Evolutionary conservation across 1,140 invertebrate species (phyloP).

Genomic region (Megalopta genalis): DNA sequence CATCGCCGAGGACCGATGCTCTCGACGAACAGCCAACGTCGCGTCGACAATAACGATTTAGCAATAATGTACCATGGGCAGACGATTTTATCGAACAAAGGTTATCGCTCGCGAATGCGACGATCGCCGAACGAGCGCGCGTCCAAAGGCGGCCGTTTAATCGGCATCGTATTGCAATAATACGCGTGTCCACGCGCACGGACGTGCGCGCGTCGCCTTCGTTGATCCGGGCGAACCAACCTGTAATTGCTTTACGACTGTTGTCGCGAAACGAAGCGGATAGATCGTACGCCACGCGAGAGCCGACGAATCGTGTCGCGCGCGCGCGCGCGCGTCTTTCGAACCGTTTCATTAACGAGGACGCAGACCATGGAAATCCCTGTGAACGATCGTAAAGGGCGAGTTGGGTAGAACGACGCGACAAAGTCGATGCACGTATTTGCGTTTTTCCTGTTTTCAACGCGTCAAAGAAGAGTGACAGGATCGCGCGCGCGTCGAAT

Average conservation of each 20-base stretch:
- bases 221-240: slow-evolving; percentile 40
- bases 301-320: neutral
- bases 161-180: slow-evolving; percentile 45
- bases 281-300: no score
- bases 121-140: slow-evolving; percentile 19
- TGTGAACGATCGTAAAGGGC: no score
- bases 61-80: no score
- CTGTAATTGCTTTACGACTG: slow-evolving; percentile 40
- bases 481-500: neutral
- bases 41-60: slow-evolving; percentile 25
- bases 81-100: slow-evolving; percentile 37
- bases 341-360: no score
- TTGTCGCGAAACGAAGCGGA: neutral
- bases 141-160: slow-evolving; percentile 48
- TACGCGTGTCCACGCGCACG: neutral
- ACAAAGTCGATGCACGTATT: no score
- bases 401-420: no score
- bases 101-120: slow-evolving; percentile 43
- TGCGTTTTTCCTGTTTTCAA: neutral
- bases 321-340: no score
- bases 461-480: neutral
- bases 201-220: slow-evolving; percentile 8
- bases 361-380: no score
- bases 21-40: no score
- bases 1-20: no score